Evolutionary conservation across 2,888 invertebrate genomes (phyloP), one percentile per base, ranked within the genome.

Genomic region (Phrixothrix hirtus): DNA sequence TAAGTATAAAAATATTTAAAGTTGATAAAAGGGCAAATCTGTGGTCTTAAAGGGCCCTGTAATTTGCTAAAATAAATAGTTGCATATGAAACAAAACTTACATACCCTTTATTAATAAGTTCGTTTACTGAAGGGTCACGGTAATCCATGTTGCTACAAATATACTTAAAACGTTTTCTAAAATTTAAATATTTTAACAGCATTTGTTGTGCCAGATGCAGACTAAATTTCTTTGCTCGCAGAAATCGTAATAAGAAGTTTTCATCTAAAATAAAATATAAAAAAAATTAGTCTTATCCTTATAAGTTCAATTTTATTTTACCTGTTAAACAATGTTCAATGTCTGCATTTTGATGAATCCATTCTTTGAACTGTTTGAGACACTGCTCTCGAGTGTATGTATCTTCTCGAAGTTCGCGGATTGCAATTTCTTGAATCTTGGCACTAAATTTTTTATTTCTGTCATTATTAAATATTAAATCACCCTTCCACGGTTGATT

Each of bases 131-230:
- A 80, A 0, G 82, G 76, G 48, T 85, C 82, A 38, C 82, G 76
- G 60, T 82, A 83, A 70, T 90, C 88, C 61, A 90, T 71, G 38
- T 85, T 81, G 57, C 75, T 75, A 61, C 84, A 84, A 66, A 83
- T 79, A 60, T 84, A 79, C 6, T 82, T 84, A 68, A 88, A 87
- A 42, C 82, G 84, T 68, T 84, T 84, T 52, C 88, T 78, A 35
- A 89, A 78, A 64, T 86, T 88, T 53, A 92, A 76, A 71, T 90
- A 92, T 69, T 91, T 90, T 12, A 91, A 78, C 27, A 92, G 70
- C 34, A 84, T 83, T 68, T 88, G 88, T 70, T 90, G 86, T 0
- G 90, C 87, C 84, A 88, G 85, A 1, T 85, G 86, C 21, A 91
- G 79, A 67, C 88, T 88, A 77, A 83, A 91, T 72, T 89, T 91